Evolutionary conservation across 2,113 vertebrate species (phyloP), one percentile per base, ranked within the genome.

Genomic region (Plecotus auritus): DNA sequence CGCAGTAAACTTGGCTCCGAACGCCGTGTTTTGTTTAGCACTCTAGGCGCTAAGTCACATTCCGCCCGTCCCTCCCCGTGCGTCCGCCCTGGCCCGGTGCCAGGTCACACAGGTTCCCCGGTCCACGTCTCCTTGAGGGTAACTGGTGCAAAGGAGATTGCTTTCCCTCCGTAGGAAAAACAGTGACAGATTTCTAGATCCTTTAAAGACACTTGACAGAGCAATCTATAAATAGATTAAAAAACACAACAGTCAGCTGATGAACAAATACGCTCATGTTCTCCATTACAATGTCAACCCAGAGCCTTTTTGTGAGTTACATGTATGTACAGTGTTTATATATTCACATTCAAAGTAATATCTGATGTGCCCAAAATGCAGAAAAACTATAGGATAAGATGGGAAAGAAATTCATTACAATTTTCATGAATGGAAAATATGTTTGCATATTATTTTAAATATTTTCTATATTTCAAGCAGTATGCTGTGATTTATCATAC

Each of bases 211-310:
- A 93, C 22, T 28, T 77, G 26, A 35, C 26, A 86, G 83, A 67
- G 37, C 51, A 77, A 61, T 89, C 6, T 47, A 35, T 23, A 81
- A 70, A 26, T 30, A 66, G 90, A 69, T 40, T n/a, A 7, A 54
- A 12, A 89, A 77, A 40, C 45, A 81, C 30, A 90, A 37, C 9
- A 66, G 56, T 7, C 5, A 66, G 16, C 59, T 90, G 95, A 4
- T 51, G 64, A 94, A 94, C 80, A 80, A 86, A 73, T 91, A 61
- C 82, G 30, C 13, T 91, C 45, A 72, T 90, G 5, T 61, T 94
- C 56, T 51, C 37, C 35, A 54, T 56, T 59, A 86, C 69, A 76
- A 23, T 66, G 78, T n/a, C 22, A 85, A 6, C 8, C 20, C 9
- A 7, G 67, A 64, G 26, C 18, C 35, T 72, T 76, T 91, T 37